phyloP scores from a whole-genome alignment of 2,888 invertebrate species.

The Archips crataeganus region DNA sequence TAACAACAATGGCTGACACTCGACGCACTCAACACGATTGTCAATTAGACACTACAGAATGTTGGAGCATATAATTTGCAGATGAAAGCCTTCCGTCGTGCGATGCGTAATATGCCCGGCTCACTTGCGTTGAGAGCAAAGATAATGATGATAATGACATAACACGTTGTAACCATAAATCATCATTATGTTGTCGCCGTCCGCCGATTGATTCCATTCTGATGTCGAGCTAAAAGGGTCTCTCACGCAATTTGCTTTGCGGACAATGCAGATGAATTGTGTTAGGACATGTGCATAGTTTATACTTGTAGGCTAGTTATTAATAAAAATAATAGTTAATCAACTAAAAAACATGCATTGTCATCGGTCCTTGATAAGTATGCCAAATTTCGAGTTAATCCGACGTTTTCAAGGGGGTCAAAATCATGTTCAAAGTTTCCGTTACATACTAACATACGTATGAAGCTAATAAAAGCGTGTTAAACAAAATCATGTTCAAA shows the following conservation, averaged over 20 bases:
- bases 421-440: too few relatives aligned
- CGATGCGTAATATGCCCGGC: conserved; percentile 17
- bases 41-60: conserved; percentile 37
- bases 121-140: conserved; percentile 17
- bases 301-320: background rate
- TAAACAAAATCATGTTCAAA: too few relatives aligned
- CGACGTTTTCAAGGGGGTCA: too few relatives aligned
- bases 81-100: conserved; percentile 35
- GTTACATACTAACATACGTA: too few relatives aligned
- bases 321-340: too few relatives aligned
- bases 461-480: too few relatives aligned
- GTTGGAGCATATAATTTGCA: conserved; percentile 36
- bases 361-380: too few relatives aligned
- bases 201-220: conserved; percentile 39
- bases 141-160: conserved; percentile 32
- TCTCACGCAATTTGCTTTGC: conserved; percentile 38
- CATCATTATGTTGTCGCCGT: conserved; percentile 39
- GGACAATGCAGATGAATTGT: conserved; percentile 16
- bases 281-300: conserved; percentile 13
- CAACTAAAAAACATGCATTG: too few relatives aligned
- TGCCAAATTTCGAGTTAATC: too few relatives aligned
- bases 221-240: conserved; percentile 29
- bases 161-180: conserved; percentile 35
- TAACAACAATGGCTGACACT: conserved; percentile 36
- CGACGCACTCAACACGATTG: conserved; percentile 32